Conservation (phyloP, 1,140 invertebrate species). For the Artemia franciscana region DNA sequence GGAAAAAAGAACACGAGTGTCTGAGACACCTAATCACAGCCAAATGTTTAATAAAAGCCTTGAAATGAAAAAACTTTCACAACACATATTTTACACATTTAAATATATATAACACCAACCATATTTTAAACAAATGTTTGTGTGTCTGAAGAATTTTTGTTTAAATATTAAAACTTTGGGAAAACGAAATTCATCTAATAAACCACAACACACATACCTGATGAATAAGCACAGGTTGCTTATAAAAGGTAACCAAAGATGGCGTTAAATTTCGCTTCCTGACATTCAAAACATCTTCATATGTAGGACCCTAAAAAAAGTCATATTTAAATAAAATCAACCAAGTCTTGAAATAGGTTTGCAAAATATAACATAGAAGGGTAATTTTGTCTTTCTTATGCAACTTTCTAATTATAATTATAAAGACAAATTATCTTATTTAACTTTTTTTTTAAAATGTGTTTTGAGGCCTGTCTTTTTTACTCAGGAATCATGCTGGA, state of each 20-base stretch:
- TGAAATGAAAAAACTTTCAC: not conserved
- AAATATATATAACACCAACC: not conserved
- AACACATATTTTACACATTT: not conserved
- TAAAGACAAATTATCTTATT: too few species aligned
- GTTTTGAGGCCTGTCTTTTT: too few species aligned
- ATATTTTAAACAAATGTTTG: not conserved
- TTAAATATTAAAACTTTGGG: not conserved
- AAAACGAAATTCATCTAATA: not conserved
- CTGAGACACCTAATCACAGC: not conserved
- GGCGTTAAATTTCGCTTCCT: constrained; percentile 38
- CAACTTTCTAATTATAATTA: too few species aligned
- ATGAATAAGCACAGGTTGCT: constrained; percentile 54
- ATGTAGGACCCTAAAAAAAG: constrained; percentile 7
- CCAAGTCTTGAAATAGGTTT: too few species aligned
- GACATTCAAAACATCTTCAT: constrained; percentile 28
- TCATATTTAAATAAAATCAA: too few species aligned
- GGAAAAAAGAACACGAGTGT: too few species aligned
- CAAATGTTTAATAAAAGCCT: not conserved
- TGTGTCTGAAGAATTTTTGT: not conserved
- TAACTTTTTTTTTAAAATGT: too few species aligned
- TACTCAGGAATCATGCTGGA: too few species aligned
- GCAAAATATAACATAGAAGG: too few species aligned
- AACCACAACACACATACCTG: constrained; percentile 20
- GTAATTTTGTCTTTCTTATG: too few species aligned
- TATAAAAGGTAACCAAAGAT: constrained; percentile 48